phyloP scores from a whole-genome alignment of 2,888 invertebrate genomes.

The Muscina levida region DNA sequence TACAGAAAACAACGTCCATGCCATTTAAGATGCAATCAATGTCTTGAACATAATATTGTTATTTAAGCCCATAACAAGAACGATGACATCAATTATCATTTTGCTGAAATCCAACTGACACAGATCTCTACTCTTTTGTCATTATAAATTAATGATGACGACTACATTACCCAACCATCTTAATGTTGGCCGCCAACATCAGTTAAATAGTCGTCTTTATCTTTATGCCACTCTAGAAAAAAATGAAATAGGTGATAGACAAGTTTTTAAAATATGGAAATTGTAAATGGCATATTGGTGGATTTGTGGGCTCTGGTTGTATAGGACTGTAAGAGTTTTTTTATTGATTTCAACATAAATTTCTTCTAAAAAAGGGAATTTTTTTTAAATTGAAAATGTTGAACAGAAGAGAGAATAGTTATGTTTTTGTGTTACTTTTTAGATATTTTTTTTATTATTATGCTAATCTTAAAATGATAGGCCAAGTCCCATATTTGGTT shows the following conservation, averaged over 20 bases:
- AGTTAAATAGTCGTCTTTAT: slow-evolving; percentile 1
- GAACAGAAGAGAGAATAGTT: too few species aligned
- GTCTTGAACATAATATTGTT: slow-evolving; percentile 49
- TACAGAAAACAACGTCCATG: slow-evolving; percentile 40
- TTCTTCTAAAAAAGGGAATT: too few species aligned
- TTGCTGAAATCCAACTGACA: slow-evolving; percentile 61
- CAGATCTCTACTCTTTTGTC: slow-evolving; percentile 13
- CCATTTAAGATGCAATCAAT: slow-evolving; percentile 55
- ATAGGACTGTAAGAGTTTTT: too few species aligned
- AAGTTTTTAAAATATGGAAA: too few species aligned
- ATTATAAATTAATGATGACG: neutral
- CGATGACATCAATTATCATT: slow-evolving; percentile 57
- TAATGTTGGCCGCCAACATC: neutral
- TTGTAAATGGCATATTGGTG: too few species aligned
- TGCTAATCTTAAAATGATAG: too few species aligned
- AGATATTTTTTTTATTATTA: too few species aligned
- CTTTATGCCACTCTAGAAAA: too few species aligned
- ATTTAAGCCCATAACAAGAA: slow-evolving; percentile 46
- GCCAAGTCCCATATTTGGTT: neutral
- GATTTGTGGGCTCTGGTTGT: too few species aligned
- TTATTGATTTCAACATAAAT: too few species aligned
- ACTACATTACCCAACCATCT: neutral
- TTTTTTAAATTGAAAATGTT: too few species aligned
- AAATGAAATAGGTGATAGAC: neutral
- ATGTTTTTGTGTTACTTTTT: too few species aligned